phyloP scores from a whole-genome alignment of 2,113 vertebrate genomes.

The Ceyx margarethae region DNA sequence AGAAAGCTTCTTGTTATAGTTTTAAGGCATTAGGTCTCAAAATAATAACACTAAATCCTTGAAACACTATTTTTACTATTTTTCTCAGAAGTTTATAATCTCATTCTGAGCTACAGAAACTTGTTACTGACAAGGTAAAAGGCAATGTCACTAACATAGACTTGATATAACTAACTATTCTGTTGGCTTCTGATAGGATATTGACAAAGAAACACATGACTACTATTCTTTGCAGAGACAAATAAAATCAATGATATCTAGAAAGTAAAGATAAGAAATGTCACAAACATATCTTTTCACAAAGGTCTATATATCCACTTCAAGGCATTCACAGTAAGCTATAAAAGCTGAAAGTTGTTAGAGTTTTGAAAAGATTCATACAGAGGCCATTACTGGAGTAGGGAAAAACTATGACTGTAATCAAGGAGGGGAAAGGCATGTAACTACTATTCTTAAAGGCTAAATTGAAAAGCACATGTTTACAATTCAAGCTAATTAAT shows the following conservation, averaged over 20 bases:
- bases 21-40: neutral
- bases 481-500: neutral
- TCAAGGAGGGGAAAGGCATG: neutral
- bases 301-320: neutral
- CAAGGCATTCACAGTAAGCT: neutral
- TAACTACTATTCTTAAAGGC: neutral
- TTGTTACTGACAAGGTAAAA: neutral
- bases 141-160: neutral
- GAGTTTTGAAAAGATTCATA: neutral
- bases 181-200: neutral
- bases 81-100: neutral
- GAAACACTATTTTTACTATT: neutral
- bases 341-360: neutral
- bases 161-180: neutral
- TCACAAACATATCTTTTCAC: neutral
- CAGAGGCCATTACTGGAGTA: neutral
- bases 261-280: neutral
- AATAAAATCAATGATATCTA: constrained; percentile 10
- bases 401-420: neutral
- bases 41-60: neutral
- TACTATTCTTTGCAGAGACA: neutral
- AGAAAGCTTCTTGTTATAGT: neutral
- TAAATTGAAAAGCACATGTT: neutral
- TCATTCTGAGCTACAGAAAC: neutral
- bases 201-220: neutral